These are phyloP conservation scores for Lagopus muta DNA, from an alignment of 2,113 vertebrate genomes.

Conservation along the genomic window DNA sequence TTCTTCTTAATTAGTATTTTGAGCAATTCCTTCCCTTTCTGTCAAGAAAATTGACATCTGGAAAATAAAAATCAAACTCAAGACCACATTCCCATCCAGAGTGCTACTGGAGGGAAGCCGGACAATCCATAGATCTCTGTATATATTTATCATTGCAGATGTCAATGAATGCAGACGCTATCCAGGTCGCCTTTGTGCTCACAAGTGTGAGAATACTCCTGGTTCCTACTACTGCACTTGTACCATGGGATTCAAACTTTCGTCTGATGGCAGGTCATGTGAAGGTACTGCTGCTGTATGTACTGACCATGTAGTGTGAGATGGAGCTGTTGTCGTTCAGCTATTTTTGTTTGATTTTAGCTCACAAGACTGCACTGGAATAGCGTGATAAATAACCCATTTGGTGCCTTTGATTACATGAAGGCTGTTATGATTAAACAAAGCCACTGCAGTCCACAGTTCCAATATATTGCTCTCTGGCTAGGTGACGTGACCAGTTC, in stretches of 20 bases:
- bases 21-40: background rate
- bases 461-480: background rate
- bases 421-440: background rate
- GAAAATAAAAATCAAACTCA: background rate
- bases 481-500: background rate
- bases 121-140: background rate
- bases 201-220: conserved; percentile 93
- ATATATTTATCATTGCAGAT: conserved; percentile 74
- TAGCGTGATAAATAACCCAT: background rate
- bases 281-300: conserved; percentile 80
- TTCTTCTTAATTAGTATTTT: conserved; percentile 1
- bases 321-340: background rate
- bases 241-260: conserved; percentile 90
- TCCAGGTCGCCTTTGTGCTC: conserved; percentile 92
- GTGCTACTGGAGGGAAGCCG: background rate
- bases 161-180: conserved; percentile 94
- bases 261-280: conserved; percentile 87
- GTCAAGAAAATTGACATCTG: background rate
- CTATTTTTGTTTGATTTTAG: background rate
- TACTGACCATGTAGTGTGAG: background rate
- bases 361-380: background rate
- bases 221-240: conserved; percentile 95
- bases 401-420: background rate
- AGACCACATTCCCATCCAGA: background rate
- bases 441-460: background rate